A percentile compares a stretch with the other conserved stretches of the same genome.
These are phyloP conservation scores for Pyrocephalus nanus DNA, from an alignment of 2,797 vertebrate species.

Conservation along the genomic window DNA sequence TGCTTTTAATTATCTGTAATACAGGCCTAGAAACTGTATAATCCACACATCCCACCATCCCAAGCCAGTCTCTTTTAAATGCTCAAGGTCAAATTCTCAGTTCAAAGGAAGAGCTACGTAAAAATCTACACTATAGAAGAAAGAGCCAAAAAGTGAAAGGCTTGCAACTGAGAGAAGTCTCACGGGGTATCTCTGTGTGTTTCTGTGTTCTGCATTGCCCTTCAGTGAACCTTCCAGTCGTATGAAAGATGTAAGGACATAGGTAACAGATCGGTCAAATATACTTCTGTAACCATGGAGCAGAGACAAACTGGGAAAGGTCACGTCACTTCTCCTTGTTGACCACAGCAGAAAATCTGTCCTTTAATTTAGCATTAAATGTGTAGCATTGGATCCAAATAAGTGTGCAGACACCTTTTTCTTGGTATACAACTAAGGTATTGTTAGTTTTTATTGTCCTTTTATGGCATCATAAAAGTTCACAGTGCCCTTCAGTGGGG, in stretches of 20 bases:
- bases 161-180: neutral
- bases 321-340: neutral
- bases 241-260: neutral
- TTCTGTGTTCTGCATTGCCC: neutral
- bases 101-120: neutral
- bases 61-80: conserved; percentile 5
- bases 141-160: neutral
- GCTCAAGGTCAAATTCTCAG: neutral
- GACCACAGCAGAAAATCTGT: neutral
- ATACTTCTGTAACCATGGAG: neutral
- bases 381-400: neutral
- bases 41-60: neutral
- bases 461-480: conserved; percentile 47
- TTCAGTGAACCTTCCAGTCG: neutral
- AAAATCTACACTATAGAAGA: neutral
- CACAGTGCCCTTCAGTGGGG: neutral
- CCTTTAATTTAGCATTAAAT: neutral
- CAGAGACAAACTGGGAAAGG: neutral
- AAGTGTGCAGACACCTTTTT: neutral
- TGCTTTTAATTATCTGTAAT: conserved; percentile 49
- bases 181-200: neutral
- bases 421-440: conserved; percentile 13
- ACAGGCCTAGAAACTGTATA: neutral
- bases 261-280: neutral
- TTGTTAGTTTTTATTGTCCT: conserved; percentile 52